A percentile compares a stretch with the other conserved stretches of the same genome.
These are phyloP conservation scores for Smithornis capensis DNA, from an alignment of 2,113 vertebrate genomes.

Conservation along the genomic window DNA sequence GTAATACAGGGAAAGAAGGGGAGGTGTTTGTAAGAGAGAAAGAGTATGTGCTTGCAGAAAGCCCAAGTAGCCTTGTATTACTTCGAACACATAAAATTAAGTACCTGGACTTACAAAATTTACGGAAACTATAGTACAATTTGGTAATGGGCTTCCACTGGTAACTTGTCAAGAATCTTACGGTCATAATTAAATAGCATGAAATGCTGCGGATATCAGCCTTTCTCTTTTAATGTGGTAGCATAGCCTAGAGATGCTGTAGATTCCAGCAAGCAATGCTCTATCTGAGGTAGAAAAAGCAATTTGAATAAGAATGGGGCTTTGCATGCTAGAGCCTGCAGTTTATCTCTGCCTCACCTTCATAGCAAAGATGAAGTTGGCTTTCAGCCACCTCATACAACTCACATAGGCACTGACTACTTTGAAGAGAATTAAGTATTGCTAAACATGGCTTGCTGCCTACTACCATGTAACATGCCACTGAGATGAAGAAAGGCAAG, in stretches of 20 bases:
- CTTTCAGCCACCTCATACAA: background rate
- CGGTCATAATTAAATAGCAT: background rate
- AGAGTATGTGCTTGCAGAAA: background rate
- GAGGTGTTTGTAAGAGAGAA: background rate
- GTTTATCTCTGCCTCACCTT: background rate
- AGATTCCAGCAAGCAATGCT: background rate
- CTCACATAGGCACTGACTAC: background rate
- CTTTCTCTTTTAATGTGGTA: background rate
- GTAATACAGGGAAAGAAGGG: background rate
- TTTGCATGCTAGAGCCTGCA: slow-evolving; percentile 10
- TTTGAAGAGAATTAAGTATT: background rate
- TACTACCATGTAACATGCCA: rapidly evolving
- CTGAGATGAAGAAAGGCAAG: background rate
- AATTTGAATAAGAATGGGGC: slow-evolving; percentile 18
- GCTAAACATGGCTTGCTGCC: background rate
- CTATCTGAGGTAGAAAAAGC: background rate
- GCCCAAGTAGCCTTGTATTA: background rate
- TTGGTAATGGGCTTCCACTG: background rate
- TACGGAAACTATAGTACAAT: background rate
- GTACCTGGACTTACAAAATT: background rate
- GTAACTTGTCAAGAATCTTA: background rate
- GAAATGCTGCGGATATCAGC: background rate
- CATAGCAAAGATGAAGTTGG: background rate
- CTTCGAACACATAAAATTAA: background rate
- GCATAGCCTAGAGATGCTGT: background rate